Evolutionary conservation across 2,888 invertebrate species (phyloP).

Genomic region (Caenorhabditis doughertyi): DNA sequence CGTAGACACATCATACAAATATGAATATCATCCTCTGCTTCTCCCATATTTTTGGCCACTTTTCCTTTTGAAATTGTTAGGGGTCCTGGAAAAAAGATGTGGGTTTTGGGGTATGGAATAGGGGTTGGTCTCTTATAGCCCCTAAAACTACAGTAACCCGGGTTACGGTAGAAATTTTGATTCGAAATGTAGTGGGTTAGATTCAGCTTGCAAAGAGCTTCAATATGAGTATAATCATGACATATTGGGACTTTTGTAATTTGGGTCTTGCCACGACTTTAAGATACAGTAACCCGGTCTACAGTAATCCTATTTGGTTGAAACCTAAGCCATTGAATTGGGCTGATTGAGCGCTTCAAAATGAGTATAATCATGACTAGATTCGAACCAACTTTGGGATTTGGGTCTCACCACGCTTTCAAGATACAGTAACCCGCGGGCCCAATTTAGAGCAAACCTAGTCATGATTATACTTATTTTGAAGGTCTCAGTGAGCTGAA

Average conservation of each 20-base stretch:
- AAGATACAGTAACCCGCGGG: too few species aligned
- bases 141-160: neutral
- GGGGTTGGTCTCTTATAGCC: neutral
- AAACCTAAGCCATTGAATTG: too few species aligned
- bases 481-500: too few species aligned
- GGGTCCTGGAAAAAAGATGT: constrained; percentile 49
- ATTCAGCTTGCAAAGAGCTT: neutral
- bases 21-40: constrained; percentile 93
- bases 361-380: too few species aligned
- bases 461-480: too few species aligned
- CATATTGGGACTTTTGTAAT: neutral
- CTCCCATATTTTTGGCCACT: constrained; percentile 70
- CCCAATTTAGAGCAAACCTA: too few species aligned
- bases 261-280: neutral
- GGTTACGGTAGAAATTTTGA: neutral
- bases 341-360: too few species aligned
- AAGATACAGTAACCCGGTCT: neutral
- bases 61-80: constrained; percentile 64
- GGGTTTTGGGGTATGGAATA: too few species aligned
- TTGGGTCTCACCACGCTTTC: too few species aligned
- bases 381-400: too few species aligned
- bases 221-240: neutral
- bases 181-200: neutral
- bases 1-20: constrained; percentile 99
- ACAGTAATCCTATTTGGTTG: too few species aligned